Percentiles rank a stretch among this genome's conserved stretches.
phyloP scores from a whole-genome alignment of 2,797 vertebrate genomes.

The Dryobates pubescens region DNA sequence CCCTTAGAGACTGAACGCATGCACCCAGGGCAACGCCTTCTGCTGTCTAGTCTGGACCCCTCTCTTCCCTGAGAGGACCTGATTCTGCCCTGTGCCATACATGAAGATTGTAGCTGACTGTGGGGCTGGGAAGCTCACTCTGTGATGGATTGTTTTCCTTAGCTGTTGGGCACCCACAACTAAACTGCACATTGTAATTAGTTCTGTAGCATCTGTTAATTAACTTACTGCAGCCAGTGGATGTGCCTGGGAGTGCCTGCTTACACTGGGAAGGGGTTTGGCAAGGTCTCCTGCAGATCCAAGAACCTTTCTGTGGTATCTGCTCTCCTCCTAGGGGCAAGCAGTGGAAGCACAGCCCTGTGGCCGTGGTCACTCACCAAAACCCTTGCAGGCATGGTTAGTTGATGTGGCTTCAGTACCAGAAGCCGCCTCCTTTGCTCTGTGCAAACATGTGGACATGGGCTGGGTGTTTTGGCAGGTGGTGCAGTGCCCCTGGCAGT shows the following conservation, averaged over 20 bases:
- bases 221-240: not conserved
- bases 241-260: not conserved
- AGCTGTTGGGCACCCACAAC: not conserved
- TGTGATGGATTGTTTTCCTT: not conserved
- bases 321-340: slow-evolving; percentile 80
- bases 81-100: not conserved
- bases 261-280: not conserved
- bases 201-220: not conserved
- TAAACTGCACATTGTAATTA: not conserved
- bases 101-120: not conserved
- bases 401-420: not conserved
- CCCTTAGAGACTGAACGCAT: accelerated
- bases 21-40: not conserved
- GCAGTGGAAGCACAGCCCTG: slow-evolving; percentile 69
- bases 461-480: not conserved
- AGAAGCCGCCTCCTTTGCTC: not conserved
- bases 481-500: slow-evolving; percentile 29
- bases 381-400: not conserved
- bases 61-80: not conserved
- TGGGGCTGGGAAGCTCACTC: not conserved
- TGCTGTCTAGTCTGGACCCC: not conserved
- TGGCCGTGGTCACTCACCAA: not conserved
- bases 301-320: slow-evolving; percentile 47
- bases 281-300: not conserved
- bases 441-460: not conserved